These are phyloP conservation scores for Drosophila neutralis DNA, from an alignment of 2,888 invertebrate species.

Conservation along the genomic window DNA sequence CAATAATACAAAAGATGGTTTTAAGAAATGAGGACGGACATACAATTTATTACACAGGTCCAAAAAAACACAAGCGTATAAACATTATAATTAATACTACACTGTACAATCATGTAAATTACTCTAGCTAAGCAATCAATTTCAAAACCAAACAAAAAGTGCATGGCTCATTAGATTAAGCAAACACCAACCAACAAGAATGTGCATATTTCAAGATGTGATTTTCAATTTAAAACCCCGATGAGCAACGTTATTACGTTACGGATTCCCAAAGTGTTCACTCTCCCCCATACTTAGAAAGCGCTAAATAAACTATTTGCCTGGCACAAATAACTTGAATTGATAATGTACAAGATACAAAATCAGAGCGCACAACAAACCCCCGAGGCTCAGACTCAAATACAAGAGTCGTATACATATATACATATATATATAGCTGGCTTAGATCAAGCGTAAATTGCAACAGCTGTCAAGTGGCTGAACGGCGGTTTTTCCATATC, in stretches of 20 bases:
- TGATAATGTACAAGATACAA: slow-evolving; percentile 61
- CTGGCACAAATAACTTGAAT: slow-evolving; percentile 51
- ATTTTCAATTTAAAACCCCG: slow-evolving; percentile 52
- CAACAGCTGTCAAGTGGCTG: slow-evolving; percentile 79
- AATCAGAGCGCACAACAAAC: slow-evolving; percentile 54
- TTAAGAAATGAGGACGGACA: neutral
- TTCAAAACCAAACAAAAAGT: slow-evolving; percentile 3
- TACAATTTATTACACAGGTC: neutral
- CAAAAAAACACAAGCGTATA: neutral
- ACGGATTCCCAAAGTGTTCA: slow-evolving; percentile 1
- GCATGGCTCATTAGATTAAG: slow-evolving; percentile 53
- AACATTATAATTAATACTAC: neutral
- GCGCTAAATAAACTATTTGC: slow-evolving; percentile 67
- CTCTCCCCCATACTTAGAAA: slow-evolving; percentile 12
- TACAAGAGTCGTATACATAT: slow-evolving; percentile 15
- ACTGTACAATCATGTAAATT: neutral
- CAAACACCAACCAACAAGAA: slow-evolving; percentile 45
- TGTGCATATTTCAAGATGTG: slow-evolving; percentile 44
- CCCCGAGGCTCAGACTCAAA: slow-evolving; percentile 46
- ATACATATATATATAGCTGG: slow-evolving; percentile 18
- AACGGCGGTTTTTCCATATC: slow-evolving; percentile 62
- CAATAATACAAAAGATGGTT: neutral
- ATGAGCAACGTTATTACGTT: neutral
- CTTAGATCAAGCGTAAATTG: slow-evolving; percentile 76
- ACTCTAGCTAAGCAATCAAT: neutral